Conservation (phyloP, 2,888 invertebrate species). For the Chironomus tentans region DNA sequence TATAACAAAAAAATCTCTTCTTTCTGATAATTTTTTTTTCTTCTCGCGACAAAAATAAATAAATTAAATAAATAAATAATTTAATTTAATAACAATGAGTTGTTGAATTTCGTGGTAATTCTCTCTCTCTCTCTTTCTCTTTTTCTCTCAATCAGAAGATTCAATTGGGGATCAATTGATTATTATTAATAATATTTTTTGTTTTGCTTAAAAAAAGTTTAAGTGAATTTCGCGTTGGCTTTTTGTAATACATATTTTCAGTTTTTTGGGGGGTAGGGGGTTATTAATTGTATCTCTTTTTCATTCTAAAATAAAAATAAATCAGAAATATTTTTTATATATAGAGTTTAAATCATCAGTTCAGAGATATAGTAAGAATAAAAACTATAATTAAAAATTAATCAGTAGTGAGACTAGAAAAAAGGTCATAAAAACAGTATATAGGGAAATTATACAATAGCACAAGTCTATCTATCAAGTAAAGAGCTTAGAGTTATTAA, state of each 20-base stretch:
- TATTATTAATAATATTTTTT: neutral
- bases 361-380: neutral
- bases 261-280: neutral
- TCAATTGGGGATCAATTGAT: neutral
- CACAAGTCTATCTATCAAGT: neutral
- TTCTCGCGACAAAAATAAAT: constrained; percentile 14
- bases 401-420: constrained; percentile 21
- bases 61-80: constrained; percentile 22
- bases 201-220: neutral
- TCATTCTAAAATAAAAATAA: neutral
- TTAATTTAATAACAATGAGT: constrained; percentile 23
- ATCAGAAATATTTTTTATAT: neutral
- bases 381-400: neutral
- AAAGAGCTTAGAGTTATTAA: neutral
- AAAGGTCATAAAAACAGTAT: neutral
- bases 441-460: neutral
- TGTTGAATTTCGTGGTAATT: neutral
- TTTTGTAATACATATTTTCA: too few species aligned
- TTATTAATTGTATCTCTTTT: neutral
- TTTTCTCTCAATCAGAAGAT: constrained; percentile 13
- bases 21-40: neutral
- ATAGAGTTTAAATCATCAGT: neutral
- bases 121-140: neutral
- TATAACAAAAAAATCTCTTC: constrained; percentile 3
- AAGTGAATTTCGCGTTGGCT: neutral